These are phyloP conservation scores for Ruditapes philippinarum DNA, from an alignment of 1,140 invertebrate species.

Conservation along the genomic window DNA sequence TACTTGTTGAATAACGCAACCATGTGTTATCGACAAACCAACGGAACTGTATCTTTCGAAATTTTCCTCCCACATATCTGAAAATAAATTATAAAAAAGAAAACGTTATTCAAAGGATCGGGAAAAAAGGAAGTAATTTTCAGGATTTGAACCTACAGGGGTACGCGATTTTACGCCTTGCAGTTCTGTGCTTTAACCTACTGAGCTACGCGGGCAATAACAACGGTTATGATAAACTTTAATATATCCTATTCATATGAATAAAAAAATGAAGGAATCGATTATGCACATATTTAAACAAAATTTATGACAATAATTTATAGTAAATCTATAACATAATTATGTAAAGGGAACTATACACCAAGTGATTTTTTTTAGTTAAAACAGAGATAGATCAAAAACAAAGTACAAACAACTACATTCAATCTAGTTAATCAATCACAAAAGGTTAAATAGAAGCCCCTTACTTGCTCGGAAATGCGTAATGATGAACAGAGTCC, in stretches of 20 bases:
- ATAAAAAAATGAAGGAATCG: not conserved
- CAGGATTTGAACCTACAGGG: no score
- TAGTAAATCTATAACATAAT: not conserved
- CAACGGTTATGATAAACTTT: not conserved
- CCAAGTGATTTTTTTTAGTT: not conserved
- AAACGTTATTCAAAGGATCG: no score
- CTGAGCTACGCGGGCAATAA: not conserved
- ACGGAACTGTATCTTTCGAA: conserved; percentile 40
- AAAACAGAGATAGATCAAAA: not conserved
- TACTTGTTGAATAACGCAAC: conserved; percentile 32
- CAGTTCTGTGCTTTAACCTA: not conserved
- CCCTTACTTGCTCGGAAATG: not conserved
- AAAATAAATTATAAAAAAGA: conserved; percentile 11
- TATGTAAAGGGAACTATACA: not conserved
- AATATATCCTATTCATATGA: not conserved
- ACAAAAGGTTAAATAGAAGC: not conserved
- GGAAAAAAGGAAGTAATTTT: no score
- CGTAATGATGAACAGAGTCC: not conserved
- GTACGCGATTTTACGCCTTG: not conserved
- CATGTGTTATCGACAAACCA: conserved; percentile 25
- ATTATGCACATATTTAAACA: not conserved
- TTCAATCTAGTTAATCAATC: not conserved
- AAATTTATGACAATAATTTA: not conserved
- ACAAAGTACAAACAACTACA: not conserved
- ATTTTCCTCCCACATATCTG: conserved; percentile 42